Evolutionary conservation across 1,140 invertebrate species (phyloP), one percentile per base, ranked within the genome.

Genomic region (Aphis craccivora): DNA sequence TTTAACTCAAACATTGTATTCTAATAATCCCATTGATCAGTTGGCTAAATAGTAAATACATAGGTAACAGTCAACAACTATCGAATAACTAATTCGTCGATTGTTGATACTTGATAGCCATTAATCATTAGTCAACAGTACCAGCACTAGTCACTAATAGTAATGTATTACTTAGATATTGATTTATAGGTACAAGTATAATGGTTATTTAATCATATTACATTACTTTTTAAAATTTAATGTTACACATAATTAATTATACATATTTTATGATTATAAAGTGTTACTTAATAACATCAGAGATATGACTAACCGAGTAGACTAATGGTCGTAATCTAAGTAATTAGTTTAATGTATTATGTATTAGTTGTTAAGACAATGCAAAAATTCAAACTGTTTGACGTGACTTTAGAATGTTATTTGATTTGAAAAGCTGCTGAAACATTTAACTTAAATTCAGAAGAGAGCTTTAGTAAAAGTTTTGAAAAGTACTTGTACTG

Each of bases 391-490:
- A 84, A 84, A 40, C 22, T 84, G 22, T 37, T 37, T 2, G 22
- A n/a, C 11, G 55, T 22, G 81, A 83, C 37, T 84, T 43, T 23
- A 9, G 40, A 84, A 84, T 84, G 40, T 84, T 43, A 43, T 84
- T 43, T 45, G 8, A 86, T 86, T 43, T 30, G 30, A 86, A 86
- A 86, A 86, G 11, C 30, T 48, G 30, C 25, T 87, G n/a, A 48
- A 87, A 87, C 86, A 48, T 25, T 87, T 30, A n/a, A n/a, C 30
- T 45, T 86, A 43, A 87, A 87, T 88, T 88, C 86, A n/a, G 23
- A 88, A 51, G 43, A 88, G 43, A 51, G 20, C 45, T 35, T 35
- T 35, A 88, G 86, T 22, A 51, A 88, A 51, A 88, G n/a, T 88
- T 88, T 88, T 87, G 48, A 87, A 87, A 87, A n/a, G 86, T 48